Percentiles rank a stretch among this genome's conserved stretches.
Conservation (phyloP, 2,113 vertebrate genomes). For the Tiliqua scincoides region DNA sequence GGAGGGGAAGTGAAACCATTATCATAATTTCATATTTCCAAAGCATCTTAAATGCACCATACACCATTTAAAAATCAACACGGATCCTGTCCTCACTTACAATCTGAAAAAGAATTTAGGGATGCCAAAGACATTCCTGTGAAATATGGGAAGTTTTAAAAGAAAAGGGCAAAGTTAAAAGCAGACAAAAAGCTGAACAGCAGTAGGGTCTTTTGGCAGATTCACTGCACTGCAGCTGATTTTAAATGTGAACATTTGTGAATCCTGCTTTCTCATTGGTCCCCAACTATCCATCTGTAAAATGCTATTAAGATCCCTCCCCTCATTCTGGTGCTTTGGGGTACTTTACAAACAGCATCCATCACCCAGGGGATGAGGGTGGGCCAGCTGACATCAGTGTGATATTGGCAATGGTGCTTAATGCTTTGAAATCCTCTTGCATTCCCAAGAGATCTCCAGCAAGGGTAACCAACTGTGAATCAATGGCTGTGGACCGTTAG, state of each 20-base stretch:
- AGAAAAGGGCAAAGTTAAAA: background rate
- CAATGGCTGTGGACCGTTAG: constrained; percentile 55
- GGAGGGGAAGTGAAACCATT: background rate
- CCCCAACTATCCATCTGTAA: background rate
- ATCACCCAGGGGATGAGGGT: background rate
- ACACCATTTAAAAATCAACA: background rate
- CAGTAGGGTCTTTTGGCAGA: background rate
- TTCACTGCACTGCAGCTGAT: background rate
- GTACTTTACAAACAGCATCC: background rate
- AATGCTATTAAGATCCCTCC: background rate
- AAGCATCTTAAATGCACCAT: background rate
- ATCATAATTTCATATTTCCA: background rate
- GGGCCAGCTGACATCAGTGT: accelerated
- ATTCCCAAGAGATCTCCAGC: constrained; percentile 47
- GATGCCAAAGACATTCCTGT: background rate
- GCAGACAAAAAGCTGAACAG: background rate
- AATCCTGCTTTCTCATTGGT: background rate
- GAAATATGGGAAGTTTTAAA: background rate
- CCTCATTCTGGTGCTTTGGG: background rate
- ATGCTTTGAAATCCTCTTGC: accelerated
- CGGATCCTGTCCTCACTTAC: background rate
- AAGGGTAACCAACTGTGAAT: constrained; percentile 53
- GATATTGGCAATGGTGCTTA: background rate
- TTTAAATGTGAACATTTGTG: background rate
- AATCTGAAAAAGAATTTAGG: background rate